Conservation (phyloP, 2,888 invertebrate species). For the Cacoxenus indagator region DNA sequence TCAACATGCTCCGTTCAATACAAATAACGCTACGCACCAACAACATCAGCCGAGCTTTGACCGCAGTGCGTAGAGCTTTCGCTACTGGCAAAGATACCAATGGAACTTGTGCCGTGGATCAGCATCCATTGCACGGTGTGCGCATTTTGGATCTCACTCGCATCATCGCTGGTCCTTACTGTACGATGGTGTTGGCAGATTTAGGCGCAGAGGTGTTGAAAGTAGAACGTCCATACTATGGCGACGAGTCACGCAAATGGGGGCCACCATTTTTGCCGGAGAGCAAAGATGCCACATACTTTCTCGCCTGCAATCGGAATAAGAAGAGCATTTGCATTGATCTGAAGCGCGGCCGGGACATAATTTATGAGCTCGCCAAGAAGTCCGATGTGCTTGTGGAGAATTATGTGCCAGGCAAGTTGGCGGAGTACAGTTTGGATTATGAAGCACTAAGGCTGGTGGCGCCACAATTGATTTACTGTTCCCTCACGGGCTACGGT, state of each 20-base stretch:
- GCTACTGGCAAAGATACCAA: conserved; percentile 30
- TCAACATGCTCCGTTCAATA: not conserved
- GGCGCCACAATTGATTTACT: conserved; percentile 89
- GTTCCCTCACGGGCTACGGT: conserved; percentile 95
- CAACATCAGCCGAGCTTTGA: not conserved
- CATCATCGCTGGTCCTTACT: conserved; percentile 94
- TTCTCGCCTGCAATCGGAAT: conserved; percentile 90
- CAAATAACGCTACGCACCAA: too few relatives aligned
- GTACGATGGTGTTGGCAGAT: conserved; percentile 94
- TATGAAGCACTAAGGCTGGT: conserved; percentile 79
- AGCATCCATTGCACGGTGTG: conserved; percentile 78
- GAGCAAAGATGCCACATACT: conserved; percentile 83
- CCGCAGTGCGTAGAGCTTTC: conserved; percentile 37
- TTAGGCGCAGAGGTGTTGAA: conserved; percentile 94
- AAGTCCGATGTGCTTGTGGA: conserved; percentile 92
- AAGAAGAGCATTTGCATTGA: conserved; percentile 93
- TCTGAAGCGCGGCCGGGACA: conserved; percentile 80
- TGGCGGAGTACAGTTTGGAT: conserved; percentile 82
- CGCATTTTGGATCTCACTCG: conserved; percentile 85
- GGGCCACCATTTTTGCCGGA: conserved; percentile 87
- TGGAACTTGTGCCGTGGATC: conserved; percentile 34
- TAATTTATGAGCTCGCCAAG: conserved; percentile 80
- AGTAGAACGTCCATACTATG: conserved; percentile 88
- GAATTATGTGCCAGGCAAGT: conserved; percentile 93
- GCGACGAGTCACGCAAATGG: conserved; percentile 94